Percentiles rank a stretch among this genome's conserved stretches.
These are phyloP conservation scores for Meteorus colon DNA, from an alignment of 2,888 invertebrate genomes.

Conservation along the genomic window DNA sequence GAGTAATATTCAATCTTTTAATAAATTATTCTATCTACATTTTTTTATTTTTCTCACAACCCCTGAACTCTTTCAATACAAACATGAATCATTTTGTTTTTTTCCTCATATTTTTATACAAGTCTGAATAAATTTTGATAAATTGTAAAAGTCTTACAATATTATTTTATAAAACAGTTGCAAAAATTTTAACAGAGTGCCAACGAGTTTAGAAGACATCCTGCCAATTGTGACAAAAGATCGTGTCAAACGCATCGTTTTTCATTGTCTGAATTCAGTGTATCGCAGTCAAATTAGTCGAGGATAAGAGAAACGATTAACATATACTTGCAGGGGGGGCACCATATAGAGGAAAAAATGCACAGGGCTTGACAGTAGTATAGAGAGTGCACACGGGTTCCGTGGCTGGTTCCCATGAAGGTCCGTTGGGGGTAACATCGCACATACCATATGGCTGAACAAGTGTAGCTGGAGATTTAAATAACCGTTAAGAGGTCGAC, in stretches of 20 bases:
- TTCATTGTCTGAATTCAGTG: conserved; percentile 64
- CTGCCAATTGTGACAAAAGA: neutral
- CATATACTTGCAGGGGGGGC: conserved; percentile 58
- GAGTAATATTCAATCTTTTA: neutral
- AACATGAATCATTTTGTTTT: too few relatives aligned
- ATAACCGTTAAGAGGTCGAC: conserved; percentile 69
- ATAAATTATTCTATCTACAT: neutral
- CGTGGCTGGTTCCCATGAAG: conserved; percentile 72
- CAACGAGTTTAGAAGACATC: neutral
- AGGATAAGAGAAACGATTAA: conserved; percentile 63
- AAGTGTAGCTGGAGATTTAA: conserved; percentile 73
- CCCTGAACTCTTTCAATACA: too few relatives aligned
- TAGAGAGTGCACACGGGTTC: conserved; percentile 33
- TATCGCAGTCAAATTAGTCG: conserved; percentile 62
- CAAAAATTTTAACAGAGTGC: too few relatives aligned
- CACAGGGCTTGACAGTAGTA: conserved; percentile 57
- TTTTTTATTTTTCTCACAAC: too few relatives aligned
- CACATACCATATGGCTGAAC: conserved; percentile 67
- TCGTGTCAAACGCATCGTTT: conserved; percentile 48
- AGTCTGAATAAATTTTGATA: too few relatives aligned
- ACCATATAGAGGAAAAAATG: conserved; percentile 32
- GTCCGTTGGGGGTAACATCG: conserved; percentile 70
- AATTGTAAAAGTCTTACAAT: too few relatives aligned
- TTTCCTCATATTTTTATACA: too few relatives aligned
- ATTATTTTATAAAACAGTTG: too few relatives aligned